These are phyloP conservation scores for Agrilus mali DNA, from an alignment of 2,888 invertebrate genomes.

Conservation along the genomic window DNA sequence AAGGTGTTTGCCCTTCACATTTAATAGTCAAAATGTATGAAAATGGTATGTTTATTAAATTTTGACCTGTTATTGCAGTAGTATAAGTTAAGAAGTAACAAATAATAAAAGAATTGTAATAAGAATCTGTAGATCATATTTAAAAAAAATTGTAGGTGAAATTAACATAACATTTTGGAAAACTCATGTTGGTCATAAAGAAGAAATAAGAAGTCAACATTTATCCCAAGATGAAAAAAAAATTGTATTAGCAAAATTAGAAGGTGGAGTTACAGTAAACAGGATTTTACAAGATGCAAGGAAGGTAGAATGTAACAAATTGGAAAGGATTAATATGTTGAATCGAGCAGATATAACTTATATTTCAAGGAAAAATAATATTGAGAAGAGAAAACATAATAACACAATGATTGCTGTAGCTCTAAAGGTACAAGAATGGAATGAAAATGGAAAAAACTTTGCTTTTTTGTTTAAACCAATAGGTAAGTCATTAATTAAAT, in stretches of 20 bases:
- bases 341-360: slow-evolving; percentile 5
- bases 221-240: slow-evolving; percentile 9
- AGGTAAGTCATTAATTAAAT: background rate
- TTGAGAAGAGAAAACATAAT: background rate
- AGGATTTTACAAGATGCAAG: slow-evolving; percentile 11
- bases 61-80: too few species aligned
- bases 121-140: too few species aligned
- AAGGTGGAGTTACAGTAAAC: slow-evolving; percentile 3
- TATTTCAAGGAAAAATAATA: slow-evolving; percentile 9
- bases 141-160: too few species aligned
- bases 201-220: slow-evolving; percentile 7
- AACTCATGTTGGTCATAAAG: slow-evolving; percentile 11
- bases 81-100: too few species aligned
- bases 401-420: background rate
- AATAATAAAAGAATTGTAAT: too few species aligned
- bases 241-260: slow-evolving; percentile 5
- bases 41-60: too few species aligned
- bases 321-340: slow-evolving; percentile 7
- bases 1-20: too few species aligned
- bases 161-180: too few species aligned
- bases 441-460: background rate
- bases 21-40: too few species aligned
- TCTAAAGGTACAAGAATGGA: slow-evolving; percentile 1
- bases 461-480: background rate
- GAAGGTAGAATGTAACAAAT: background rate